Conservation (phyloP, 2,888 invertebrate species). For the Pimpla rufipes region DNA sequence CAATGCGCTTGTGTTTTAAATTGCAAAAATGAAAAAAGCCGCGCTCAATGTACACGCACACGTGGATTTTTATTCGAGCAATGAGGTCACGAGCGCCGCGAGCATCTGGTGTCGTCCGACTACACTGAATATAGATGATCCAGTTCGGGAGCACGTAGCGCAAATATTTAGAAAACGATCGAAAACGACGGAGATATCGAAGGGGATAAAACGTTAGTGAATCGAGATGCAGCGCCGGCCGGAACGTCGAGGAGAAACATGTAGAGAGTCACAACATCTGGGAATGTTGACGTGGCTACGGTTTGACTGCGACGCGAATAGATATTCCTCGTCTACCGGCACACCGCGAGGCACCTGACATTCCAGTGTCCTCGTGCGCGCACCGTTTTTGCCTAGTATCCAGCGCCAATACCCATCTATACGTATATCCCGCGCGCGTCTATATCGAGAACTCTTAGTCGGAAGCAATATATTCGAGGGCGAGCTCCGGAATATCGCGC, state of each 20-base stretch:
- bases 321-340: conserved; percentile 23
- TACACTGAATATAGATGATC: conserved; percentile 47
- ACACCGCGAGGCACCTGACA: conserved; percentile 16
- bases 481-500: conserved; percentile 45
- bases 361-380: conserved; percentile 4
- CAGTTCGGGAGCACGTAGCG: conserved; percentile 13
- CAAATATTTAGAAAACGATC: conserved; percentile 58
- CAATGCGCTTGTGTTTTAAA: no score
- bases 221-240: background rate
- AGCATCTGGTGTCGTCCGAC: conserved; percentile 39
- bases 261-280: conserved; percentile 41
- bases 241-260: conserved; percentile 25
- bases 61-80: conserved; percentile 5
- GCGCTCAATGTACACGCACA: background rate
- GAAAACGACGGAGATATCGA: conserved; percentile 33
- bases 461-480: conserved; percentile 58
- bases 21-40: no score
- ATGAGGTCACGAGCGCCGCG: conserved; percentile 49
- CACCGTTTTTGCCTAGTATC: conserved; percentile 19
- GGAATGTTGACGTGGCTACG: conserved; percentile 29
- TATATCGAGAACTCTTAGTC: conserved; percentile 50
- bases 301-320: conserved; percentile 44
- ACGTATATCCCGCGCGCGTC: background rate
- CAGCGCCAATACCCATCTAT: background rate
- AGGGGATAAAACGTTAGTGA: background rate